Conservation (phyloP, 2,797 vertebrate species). For the Clarias platycephalus region DNA sequence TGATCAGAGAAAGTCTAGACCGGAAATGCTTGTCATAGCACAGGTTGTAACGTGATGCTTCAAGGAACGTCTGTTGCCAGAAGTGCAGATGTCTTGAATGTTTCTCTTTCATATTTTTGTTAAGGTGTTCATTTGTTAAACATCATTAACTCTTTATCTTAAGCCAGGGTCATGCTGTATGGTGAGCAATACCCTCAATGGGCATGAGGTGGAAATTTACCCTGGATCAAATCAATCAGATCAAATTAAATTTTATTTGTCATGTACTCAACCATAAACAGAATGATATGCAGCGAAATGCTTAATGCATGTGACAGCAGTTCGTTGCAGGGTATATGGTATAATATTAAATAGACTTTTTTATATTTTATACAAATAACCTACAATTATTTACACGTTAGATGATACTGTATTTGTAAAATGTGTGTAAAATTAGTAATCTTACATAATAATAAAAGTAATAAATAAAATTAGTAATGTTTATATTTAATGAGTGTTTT, state of each 20-base stretch:
- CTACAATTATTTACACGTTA: background rate
- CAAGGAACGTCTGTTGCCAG: background rate
- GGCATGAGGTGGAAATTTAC: background rate
- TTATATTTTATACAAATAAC: background rate
- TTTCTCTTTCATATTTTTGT: background rate
- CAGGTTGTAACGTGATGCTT: background rate
- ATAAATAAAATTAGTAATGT: background rate
- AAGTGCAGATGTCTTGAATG: background rate
- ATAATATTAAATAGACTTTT: background rate
- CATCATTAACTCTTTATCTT: background rate
- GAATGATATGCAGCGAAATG: too few species aligned
- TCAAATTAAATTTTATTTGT: too few species aligned
- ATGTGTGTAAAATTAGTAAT: background rate
- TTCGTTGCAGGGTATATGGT: background rate
- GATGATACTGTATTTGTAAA: background rate
- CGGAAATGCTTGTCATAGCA: constrained; percentile 33
- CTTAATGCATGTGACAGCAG: background rate
- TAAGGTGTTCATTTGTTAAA: background rate
- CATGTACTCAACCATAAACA: too few species aligned
- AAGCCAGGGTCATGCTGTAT: background rate
- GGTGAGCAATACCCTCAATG: background rate
- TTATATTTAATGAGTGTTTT: too few species aligned
- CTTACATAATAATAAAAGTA: background rate
- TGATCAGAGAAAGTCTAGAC: background rate
- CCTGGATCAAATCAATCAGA: too few species aligned